Evolutionary conservation across 2,113 vertebrate genomes (phyloP).

Genomic region (Tragelaphus buxtoni): DNA sequence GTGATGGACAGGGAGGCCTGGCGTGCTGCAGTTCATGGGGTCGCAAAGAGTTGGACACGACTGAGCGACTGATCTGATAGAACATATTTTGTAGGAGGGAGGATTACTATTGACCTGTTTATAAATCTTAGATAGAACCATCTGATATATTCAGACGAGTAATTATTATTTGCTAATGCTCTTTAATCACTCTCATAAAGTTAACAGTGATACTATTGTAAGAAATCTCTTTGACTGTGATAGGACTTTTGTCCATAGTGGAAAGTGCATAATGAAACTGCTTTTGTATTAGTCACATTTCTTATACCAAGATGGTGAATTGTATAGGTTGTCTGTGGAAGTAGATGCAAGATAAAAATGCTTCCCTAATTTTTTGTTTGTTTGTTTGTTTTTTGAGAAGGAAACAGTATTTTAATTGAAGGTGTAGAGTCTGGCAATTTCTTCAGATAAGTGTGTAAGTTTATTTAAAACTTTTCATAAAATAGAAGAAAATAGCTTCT

Average conservation of each 20-base stretch:
- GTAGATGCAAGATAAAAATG: not conserved
- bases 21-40: too few species aligned
- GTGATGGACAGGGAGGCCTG: too few species aligned
- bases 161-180: not conserved
- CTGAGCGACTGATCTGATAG: too few species aligned
- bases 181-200: not conserved
- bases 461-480: not conserved
- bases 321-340: not conserved
- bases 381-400: not conserved
- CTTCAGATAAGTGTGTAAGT: not conserved
- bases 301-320: not conserved
- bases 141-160: not conserved
- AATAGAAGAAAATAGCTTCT: not conserved
- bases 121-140: not conserved
- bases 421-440: not conserved
- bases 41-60: too few species aligned
- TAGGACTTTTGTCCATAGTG: not conserved
- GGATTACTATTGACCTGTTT: not conserved
- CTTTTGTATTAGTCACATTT: not conserved
- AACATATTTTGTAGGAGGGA: not conserved
- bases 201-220: not conserved
- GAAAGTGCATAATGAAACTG: not conserved
- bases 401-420: not conserved
- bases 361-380: not conserved
- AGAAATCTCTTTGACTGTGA: not conserved